Evolutionary conservation across 2,888 invertebrate species (phyloP), one percentile per base, ranked within the genome.

Genomic region (Schizaphis graminum): DNA sequence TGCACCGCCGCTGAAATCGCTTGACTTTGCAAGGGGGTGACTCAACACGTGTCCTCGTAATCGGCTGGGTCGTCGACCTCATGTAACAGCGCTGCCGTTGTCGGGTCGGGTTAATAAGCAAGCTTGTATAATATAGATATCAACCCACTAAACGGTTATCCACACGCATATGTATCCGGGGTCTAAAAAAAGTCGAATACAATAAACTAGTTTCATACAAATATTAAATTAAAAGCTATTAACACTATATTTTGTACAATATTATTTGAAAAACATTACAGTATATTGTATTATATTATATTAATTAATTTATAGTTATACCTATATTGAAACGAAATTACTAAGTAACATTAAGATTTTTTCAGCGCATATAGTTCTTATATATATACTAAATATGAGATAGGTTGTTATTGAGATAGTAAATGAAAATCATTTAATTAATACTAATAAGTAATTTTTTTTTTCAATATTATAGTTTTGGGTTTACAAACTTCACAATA

Each of bases 41-140:
- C 28, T 90, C 93, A 94, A 94, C 93, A 94, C 93, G 93, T 94
- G 93, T 94, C 85, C 93, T n/a, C 90, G 86, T 28, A 90, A 86
- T 86, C 61, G 89, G 84, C 53, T 88, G 92, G 93, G 57, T 90
- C 93, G 67, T 21, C 67, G 90, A 86, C 86, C 90, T 28, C 87
- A 35, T 91, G 49, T 35, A 35, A 56, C 26, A 41, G 24, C 87
- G 28, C 49, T 26, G 57, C 35, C 86, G 57, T 28, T 85, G 85
- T 8, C n/a, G 53, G 61, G 56, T 85, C 56, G 47, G 41, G 67
- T 87, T 56, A 13, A 49, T 77, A 77, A 77, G 77, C 35, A 11
- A 61, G 87, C 57, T 47, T 57, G 77, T 35, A 41, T 47, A 85
- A 56, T 16, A 93, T 67, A 67, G 4, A 44, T 89, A 56, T 89